Evolutionary conservation across 1,140 invertebrate species (phyloP), one percentile per base, ranked within the genome.

Genomic region (Parasteatoda tepidariorum): DNA sequence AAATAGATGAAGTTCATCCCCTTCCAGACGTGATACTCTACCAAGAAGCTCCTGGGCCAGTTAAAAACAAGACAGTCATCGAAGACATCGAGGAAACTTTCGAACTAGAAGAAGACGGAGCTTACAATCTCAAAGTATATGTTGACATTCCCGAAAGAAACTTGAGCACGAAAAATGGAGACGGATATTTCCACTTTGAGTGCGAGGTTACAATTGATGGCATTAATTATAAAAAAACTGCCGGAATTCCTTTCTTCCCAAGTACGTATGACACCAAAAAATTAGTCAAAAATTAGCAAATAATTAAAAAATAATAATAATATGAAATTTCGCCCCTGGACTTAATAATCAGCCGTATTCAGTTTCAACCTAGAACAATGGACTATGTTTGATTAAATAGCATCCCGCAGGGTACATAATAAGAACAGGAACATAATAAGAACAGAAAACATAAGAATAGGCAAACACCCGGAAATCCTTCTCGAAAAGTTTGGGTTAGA

Each of bases 191-290:
- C 24, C n/a, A n/a, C n/a, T 79, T 79, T 13, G 76, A 64, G 0
- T 79, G 76, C 11, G 18, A 28, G 1, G 48, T 79, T 11, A 28
- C 18, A 26, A 30, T 79, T 0, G 59, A 79, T n/a, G 76, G 76
- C n/a, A 68, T 64, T 4, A 54, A 68, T 2, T 79, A 79, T 26
- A 30, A 55, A 7, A 68, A 79, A 68, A 54, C 33, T 28, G 18
- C 68, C 30, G 41, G 59, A 57, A 48, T 79, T 54, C 76, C 76
- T 59, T 79, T 68, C 34, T 68, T 79, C 22, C 76, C 76, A 54
- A 64, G 76, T 79, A 57, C 28, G 71, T 11, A 26, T 0, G 6
- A 22, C 0, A 2, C 22, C 15, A n/a, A n/a, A 7, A 15, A 7
- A 59, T 6, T 64, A 3, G 15, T 13, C 18, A 31, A 7, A 31